Evolutionary conservation across 2,888 invertebrate genomes (phyloP).

Genomic region (Sesia apiformis): DNA sequence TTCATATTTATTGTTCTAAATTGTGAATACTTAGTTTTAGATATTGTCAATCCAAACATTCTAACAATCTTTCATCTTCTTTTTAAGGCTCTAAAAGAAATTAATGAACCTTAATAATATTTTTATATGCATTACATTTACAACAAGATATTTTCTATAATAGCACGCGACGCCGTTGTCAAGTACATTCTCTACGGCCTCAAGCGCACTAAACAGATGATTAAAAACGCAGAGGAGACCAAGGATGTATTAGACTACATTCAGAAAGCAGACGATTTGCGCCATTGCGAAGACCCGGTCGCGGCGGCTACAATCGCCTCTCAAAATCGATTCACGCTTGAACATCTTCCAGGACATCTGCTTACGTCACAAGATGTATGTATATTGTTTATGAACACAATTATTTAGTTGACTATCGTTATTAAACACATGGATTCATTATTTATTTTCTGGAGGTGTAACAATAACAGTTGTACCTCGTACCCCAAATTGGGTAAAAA

Average conservation of each 20-base stretch:
- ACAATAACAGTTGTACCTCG: no score
- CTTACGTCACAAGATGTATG: constrained; percentile 76
- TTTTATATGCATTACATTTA: neutral
- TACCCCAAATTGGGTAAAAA: no score
- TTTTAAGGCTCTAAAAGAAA: no score
- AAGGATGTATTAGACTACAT: constrained; percentile 57
- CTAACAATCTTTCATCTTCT: no score
- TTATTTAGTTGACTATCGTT: neutral
- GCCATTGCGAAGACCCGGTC: constrained; percentile 64
- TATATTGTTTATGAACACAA: neutral
- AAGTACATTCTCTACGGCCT: constrained; percentile 73
- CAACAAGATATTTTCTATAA: neutral
- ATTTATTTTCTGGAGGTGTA: no score
- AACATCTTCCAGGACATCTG: constrained; percentile 80
- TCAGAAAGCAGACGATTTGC: constrained; percentile 60
- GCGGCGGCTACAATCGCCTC: constrained; percentile 66
- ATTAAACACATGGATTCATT: neutral
- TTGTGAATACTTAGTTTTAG: no score
- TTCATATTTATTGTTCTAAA: no score
- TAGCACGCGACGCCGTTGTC: constrained; percentile 52
- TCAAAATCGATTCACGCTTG: constrained; percentile 72
- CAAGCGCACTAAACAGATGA: constrained; percentile 55
- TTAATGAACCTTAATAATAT: neutral
- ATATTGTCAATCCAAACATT: no score
- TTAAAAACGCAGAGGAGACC: constrained; percentile 47